Conservation (phyloP, 2,888 invertebrate genomes). For the Papilio protenor region DNA sequence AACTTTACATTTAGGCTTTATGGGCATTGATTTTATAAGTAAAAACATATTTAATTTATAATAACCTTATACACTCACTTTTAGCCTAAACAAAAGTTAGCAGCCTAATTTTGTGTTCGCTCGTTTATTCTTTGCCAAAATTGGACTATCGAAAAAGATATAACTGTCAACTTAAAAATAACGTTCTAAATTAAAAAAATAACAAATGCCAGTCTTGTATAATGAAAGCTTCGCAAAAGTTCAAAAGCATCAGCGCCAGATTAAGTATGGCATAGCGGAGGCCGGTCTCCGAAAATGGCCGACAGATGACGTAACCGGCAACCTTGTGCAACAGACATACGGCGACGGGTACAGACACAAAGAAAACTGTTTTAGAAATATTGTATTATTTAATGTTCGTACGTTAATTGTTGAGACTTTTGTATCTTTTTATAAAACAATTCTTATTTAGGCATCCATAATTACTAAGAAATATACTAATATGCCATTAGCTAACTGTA, state of each 20-base stretch:
- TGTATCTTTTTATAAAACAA: not conserved
- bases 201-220: not conserved
- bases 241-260: slow-evolving; percentile 33
- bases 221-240: slow-evolving; percentile 37
- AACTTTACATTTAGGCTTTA: not conserved
- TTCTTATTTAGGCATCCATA: not conserved
- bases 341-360: slow-evolving; percentile 43
- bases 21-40: too few relatives aligned
- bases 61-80: not conserved
- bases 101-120: not conserved
- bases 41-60: not conserved
- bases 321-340: slow-evolving; percentile 50
- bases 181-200: slow-evolving; percentile 5
- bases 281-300: slow-evolving; percentile 48
- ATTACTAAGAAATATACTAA: not conserved
- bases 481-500: too few relatives aligned
- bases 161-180: not conserved
- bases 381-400: slow-evolving; percentile 1
- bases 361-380: slow-evolving; percentile 9
- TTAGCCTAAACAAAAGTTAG: not conserved
- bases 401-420: not conserved
- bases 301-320: slow-evolving; percentile 49
- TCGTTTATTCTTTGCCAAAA: not conserved
- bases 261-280: slow-evolving; percentile 29
- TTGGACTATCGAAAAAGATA: not conserved